Conservation (phyloP, 2,797 vertebrate species). For the Cossypha niveicapilla region DNA sequence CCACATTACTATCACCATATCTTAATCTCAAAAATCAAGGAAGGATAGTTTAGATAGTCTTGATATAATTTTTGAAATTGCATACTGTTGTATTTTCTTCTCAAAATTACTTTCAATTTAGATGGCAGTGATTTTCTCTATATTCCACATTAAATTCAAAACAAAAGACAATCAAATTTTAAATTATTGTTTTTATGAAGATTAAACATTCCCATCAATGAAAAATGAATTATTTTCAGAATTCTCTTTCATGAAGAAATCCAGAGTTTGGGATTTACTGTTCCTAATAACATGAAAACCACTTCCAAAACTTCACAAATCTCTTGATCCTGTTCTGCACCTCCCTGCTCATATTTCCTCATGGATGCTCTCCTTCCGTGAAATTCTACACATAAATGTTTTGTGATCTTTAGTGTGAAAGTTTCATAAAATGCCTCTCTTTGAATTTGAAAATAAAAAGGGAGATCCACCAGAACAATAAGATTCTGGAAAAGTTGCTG, state of each 20-base stretch:
- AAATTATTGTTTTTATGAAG: background rate
- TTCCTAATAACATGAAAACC: background rate
- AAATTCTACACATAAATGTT: background rate
- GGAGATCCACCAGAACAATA: background rate
- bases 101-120: background rate
- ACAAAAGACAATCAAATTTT: background rate
- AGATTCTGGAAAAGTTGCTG: background rate
- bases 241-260: background rate
- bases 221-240: background rate
- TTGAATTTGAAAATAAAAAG: background rate
- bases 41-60: background rate
- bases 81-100: background rate
- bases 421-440: background rate
- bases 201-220: background rate
- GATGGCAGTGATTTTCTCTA: background rate
- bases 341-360: background rate
- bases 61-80: background rate
- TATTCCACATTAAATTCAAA: background rate
- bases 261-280: background rate
- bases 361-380: background rate
- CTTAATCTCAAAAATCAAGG: background rate
- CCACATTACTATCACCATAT: background rate
- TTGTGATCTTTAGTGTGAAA: background rate
- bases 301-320: background rate
- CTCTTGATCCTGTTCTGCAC: background rate